Evolutionary conservation across 2,113 vertebrate species (phyloP).

Genomic region (Cheilinus undulatus): DNA sequence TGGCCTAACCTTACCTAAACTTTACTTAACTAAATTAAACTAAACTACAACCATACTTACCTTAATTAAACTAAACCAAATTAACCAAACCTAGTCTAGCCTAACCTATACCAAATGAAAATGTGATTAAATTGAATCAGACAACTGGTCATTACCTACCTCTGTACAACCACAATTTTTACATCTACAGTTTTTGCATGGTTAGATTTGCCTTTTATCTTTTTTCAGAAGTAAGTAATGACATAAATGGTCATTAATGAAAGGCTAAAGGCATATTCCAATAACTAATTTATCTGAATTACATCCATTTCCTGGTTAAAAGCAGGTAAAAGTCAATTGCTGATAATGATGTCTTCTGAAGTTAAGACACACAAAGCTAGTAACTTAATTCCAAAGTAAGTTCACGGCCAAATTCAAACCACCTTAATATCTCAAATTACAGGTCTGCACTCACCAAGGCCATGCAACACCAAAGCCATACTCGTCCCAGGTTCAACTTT

Average conservation of each 20-base stretch:
- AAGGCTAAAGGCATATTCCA: neutral
- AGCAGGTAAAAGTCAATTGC: neutral
- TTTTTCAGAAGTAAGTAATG: neutral
- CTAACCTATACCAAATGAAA: too few relatives aligned
- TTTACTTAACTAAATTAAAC: too few relatives aligned
- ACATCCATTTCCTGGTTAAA: slow-evolving; percentile 1
- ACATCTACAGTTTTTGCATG: neutral
- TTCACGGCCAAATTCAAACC: slow-evolving; percentile 13
- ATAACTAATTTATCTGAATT: neutral
- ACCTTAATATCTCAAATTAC: slow-evolving; percentile 21
- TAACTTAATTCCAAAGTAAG: slow-evolving; percentile 1
- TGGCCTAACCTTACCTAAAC: too few relatives aligned
- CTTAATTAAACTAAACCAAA: too few relatives aligned
- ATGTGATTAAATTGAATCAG: too few relatives aligned
- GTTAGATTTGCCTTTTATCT: neutral
- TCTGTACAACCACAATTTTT: too few relatives aligned
- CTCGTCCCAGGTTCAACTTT: slow-evolving; percentile 58
- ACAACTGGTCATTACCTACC: too few relatives aligned
- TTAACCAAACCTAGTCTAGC: too few relatives aligned
- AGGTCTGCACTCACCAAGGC: slow-evolving; percentile 64
- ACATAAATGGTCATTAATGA: neutral
- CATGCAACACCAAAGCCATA: slow-evolving; percentile 28
- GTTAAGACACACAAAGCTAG: slow-evolving; percentile 16
- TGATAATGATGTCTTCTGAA: neutral
- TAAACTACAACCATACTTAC: too few relatives aligned